phyloP scores from a whole-genome alignment of 2,797 vertebrate species.

The Pempheris klunzingeri region DNA sequence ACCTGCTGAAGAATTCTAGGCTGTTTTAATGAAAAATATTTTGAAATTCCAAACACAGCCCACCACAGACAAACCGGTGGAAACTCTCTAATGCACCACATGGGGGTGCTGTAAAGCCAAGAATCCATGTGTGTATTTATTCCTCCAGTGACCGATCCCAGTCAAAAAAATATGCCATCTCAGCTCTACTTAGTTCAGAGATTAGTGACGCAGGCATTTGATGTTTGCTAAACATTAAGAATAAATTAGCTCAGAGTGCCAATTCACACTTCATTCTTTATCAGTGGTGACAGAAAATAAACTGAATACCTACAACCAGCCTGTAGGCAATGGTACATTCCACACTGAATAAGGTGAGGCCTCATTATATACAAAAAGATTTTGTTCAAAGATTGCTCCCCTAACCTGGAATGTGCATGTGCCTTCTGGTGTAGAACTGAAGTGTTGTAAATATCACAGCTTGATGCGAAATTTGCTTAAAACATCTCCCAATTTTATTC shows the following conservation, averaged over 20 bases:
- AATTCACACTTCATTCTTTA: constrained; percentile 91
- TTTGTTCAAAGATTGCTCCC: constrained; percentile 66
- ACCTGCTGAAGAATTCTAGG: not conserved
- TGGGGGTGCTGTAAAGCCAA: constrained; percentile 56
- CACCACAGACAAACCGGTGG: not conserved
- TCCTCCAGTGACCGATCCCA: not conserved
- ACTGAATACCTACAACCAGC: constrained; percentile 92
- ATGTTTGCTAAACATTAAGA: constrained; percentile 14
- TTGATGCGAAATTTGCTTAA: constrained; percentile 91
- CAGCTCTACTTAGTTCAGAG: no score
- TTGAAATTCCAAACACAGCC: not conserved
- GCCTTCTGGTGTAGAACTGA: no score
- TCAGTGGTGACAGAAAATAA: constrained; percentile 95
- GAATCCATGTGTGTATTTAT: not conserved
- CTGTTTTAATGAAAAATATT: not conserved
- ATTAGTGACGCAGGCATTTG: not conserved
- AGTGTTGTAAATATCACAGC: constrained; percentile 83
- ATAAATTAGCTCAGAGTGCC: constrained; percentile 61
- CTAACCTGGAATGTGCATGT: constrained; percentile 27
- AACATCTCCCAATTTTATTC: constrained; percentile 95
- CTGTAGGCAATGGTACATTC: constrained; percentile 95
- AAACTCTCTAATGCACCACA: constrained; percentile 45
- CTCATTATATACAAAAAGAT: constrained; percentile 93
- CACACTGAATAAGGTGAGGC: constrained; percentile 92
- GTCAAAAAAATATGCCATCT: not conserved